Evolutionary conservation across 1,140 invertebrate species (phyloP).

Genomic region (Ooceraea biroi): DNA sequence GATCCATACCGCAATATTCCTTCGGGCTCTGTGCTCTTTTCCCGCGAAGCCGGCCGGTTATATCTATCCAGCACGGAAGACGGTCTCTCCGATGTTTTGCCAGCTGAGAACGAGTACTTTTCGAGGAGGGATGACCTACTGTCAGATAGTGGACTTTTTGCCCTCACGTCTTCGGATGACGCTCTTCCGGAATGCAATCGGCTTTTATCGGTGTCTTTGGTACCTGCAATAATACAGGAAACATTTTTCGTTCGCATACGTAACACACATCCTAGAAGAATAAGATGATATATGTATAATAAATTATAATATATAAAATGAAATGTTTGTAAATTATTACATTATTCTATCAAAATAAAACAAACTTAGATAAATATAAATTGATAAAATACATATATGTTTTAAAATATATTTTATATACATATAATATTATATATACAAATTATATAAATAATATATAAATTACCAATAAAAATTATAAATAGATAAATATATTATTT

Average conservation of each 20-base stretch:
- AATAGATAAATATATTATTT: background rate
- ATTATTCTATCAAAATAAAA: background rate
- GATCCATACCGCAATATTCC: slow-evolving; percentile 77
- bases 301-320: background rate
- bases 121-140: slow-evolving; percentile 80
- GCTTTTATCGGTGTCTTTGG: slow-evolving; percentile 80
- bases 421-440: background rate
- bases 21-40: slow-evolving; percentile 81
- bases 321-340: background rate
- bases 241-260: background rate
- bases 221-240: slow-evolving; percentile 68
- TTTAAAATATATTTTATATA: background rate
- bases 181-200: slow-evolving; percentile 76
- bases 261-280: background rate
- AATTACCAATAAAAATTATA: background rate
- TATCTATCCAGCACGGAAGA: slow-evolving; percentile 83
- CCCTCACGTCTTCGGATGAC: slow-evolving; percentile 78
- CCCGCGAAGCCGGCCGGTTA: slow-evolving; percentile 78
- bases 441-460: background rate
- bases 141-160: slow-evolving; percentile 78
- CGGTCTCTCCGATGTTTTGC: slow-evolving; percentile 79
- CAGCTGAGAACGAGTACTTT: slow-evolving; percentile 79
- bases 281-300: background rate
- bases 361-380: background rate
- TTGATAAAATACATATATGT: background rate